These are phyloP conservation scores for Sebastiscus tertius DNA, from an alignment of 2,797 vertebrate species.

Conservation along the genomic window DNA sequence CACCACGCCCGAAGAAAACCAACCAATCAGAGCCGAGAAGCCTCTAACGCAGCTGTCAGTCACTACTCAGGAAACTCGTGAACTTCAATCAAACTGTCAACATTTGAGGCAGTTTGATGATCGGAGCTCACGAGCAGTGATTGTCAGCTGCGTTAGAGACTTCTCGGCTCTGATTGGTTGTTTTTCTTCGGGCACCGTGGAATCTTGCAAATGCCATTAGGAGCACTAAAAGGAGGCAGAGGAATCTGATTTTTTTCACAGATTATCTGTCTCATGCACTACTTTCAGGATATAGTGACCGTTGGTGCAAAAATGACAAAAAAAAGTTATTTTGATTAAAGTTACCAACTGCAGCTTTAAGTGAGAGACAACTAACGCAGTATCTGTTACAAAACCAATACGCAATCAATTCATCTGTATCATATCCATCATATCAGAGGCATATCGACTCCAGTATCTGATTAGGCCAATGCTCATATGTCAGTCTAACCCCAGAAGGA, in stretches of 20 bases:
- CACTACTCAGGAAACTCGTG: not conserved
- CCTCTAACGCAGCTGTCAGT: not conserved
- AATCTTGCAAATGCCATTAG: not conserved
- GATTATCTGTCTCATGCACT: not conserved
- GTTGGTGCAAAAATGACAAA: not conserved
- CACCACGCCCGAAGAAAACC: not conserved
- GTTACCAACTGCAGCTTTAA: not conserved
- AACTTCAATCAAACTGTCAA: not conserved
- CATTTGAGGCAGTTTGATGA: not conserved
- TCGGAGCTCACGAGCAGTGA: not conserved
- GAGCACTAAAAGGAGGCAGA: not conserved
- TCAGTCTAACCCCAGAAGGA: constrained; percentile 64
- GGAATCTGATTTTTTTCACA: not conserved
- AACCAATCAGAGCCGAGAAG: not conserved
- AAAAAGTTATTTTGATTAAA: not conserved
- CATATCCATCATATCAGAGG: constrained; percentile 48
- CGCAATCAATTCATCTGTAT: constrained; percentile 45
- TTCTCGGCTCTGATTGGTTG: not conserved
- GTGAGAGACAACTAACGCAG: not conserved
- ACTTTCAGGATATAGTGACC: not conserved
- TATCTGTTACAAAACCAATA: constrained; percentile 35
- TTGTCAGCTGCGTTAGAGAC: not conserved
- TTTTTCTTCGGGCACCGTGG: rapidly evolving
- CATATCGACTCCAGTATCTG: constrained; percentile 47
- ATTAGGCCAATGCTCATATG: constrained; percentile 60